Evolutionary conservation across 2,888 invertebrate genomes (phyloP), one percentile per base, ranked within the genome.

Genomic region (Heliconius ismenius): DNA sequence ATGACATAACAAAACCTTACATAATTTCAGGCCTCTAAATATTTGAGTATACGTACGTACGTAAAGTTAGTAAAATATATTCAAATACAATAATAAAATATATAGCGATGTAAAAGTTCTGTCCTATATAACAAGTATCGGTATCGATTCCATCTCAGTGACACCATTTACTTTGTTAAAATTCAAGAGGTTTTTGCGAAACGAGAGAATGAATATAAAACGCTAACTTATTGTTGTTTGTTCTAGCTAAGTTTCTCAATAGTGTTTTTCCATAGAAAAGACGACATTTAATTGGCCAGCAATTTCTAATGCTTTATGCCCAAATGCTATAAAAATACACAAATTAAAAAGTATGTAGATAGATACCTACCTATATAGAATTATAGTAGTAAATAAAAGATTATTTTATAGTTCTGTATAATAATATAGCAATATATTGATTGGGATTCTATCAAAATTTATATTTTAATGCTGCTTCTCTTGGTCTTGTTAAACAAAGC

Each of bases 91-190:
- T 70, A 58, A 58, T 32, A 32, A 58, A n/a, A n/a, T n/a, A 58
- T 70, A 13, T 9, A 43, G 9, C 43, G 39, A 43, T 32, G 32
- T 58, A 70, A 70, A 58, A 32, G n/a, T 15, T 36, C 6, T 54
- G 7, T 54, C 24, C 24, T 43, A 43, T 67, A 39, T 69, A 69
- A 28, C 54, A 54, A 26, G 21, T 54, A n/a, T 70, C 32, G 54
- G n/a, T 58, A 70, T 70, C 58, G 58, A 15, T 58, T 54, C 24
- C 70, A 58, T 58, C 32, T 70, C 24, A 24, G n/a, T 54, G 58
- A 58, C 70, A 70, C 70, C 54, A 58, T 58, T 70, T 70, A 58
- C n/a, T 70, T 58, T 70, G 70, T 70, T 70, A 36, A 58, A 32
- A 70, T 70, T 70, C 70, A 58, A 54, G 70, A 36, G 58, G 70